A percentile compares a stretch with the other conserved stretches of the same genome.
phyloP scores from a whole-genome alignment of 2,797 vertebrate species.

The Poecilia gillii region DNA sequence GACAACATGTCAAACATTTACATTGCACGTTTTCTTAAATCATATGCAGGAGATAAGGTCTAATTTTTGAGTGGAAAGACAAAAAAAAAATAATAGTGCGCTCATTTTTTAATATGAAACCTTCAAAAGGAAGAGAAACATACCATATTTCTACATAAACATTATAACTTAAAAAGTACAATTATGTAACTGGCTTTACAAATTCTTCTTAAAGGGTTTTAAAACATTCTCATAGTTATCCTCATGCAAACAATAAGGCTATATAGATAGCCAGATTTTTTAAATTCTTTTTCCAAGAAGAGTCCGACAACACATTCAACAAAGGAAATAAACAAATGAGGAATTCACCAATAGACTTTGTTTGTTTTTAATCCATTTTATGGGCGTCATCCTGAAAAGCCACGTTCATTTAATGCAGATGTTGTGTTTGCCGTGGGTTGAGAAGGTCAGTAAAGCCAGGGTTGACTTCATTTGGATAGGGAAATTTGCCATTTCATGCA shows the following conservation, averaged over 20 bases:
- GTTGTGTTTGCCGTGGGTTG: constrained; percentile 72
- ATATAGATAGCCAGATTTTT: background rate
- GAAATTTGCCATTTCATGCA: constrained; percentile 86
- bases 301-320: background rate
- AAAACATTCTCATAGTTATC: background rate
- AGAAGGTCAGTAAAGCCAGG: constrained; percentile 76
- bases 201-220: background rate
- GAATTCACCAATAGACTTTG: background rate
- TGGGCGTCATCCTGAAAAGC: constrained; percentile 53
- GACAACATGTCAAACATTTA: background rate
- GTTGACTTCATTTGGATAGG: constrained; percentile 82
- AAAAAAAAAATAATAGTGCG: background rate
- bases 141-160: background rate
- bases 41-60: too few species aligned
- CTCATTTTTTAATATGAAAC: background rate
- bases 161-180: background rate
- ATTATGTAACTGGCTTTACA: background rate
- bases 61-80: background rate
- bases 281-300: background rate
- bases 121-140: background rate
- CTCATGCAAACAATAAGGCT: background rate
- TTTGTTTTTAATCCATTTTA: constrained; percentile 16
- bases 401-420: constrained; percentile 78
- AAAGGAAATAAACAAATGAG: constrained; percentile 10
- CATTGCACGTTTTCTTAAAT: background rate